phyloP scores from a whole-genome alignment of 1,140 invertebrate genomes.

The Diprion similis region DNA sequence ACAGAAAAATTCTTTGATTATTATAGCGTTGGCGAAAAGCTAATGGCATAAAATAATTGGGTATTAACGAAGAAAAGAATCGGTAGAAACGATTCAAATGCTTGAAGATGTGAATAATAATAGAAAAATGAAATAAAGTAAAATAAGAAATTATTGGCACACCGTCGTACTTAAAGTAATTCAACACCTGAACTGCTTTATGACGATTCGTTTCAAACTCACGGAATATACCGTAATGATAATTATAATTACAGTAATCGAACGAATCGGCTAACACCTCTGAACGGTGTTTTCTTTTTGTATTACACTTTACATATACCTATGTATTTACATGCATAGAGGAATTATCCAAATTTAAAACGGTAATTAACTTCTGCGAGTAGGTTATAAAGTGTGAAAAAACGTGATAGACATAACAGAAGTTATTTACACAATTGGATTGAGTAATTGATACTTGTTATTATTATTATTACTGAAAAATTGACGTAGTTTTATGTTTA shows the following conservation, averaged over 20 bases:
- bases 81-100: too few species aligned
- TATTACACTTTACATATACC: too few species aligned
- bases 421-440: too few species aligned
- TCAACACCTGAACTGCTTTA: too few species aligned
- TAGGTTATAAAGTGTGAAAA: neutral
- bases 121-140: conserved; percentile 30
- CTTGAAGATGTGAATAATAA: conserved; percentile 17
- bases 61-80: neutral
- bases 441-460: too few species aligned
- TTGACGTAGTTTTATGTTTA: conserved; percentile 24
- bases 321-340: neutral
- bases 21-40: too few species aligned
- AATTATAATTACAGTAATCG: neutral
- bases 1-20: too few species aligned
- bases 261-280: neutral
- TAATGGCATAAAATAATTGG: conserved; percentile 12
- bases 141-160: conserved; percentile 52
- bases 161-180: conserved; percentile 42
- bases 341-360: neutral
- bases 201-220: too few species aligned
- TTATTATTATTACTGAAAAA: conserved; percentile 26
- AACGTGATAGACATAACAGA: too few species aligned
- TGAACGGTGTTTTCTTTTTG: neutral
- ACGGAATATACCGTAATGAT: too few species aligned
- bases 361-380: neutral